Base-by-base conservation (phyloP, 2,888 invertebrate genomes). In the Tiphia femorata region DNA sequence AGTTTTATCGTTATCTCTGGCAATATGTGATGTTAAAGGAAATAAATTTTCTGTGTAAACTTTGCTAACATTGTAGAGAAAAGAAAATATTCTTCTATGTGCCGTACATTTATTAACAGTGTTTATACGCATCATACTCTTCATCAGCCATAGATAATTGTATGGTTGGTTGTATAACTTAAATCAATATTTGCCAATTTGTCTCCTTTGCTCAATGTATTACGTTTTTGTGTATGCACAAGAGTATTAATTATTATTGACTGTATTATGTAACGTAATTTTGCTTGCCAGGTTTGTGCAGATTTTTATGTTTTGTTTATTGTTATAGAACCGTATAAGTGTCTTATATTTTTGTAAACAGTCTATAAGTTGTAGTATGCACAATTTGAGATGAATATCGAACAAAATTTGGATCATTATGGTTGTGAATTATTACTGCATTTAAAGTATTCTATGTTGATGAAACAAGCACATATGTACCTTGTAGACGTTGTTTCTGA, bases 51-150 rank as follows among this genome's bases (percentile, higher is more conserved):
- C 62, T 62, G 58, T 60, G 54, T 58, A 52, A 64, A 40, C 58
- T 58, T 55, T 52, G 58, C 53, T 52, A 37, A 49, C 23, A 23
- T 44, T 55, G 53, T 44, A 50, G 53, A 56, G 65, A 54, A 49
- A 64, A 49, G 72, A 58, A 66, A 60, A 77, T 80, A 79, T 80
- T 81, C 78, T 80, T 80, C 76, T 76, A 80, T 75, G 78, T 78
- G 77, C 78, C 77, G 79, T 79, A 76, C 73, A 74, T 78, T 75
- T 75, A 71, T 64, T 60, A 56, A 60, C 71, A 70, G 70, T 62
- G 57, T 77, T 73, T 71, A 64, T 54, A 67, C 58, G 64, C 49
- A 43, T 62, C 61, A 61, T 62, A 66, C 60, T 62, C 52, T 66
- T 71, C 12, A 64, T 67, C 59, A 64, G 56, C 63, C 49, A 55